Evolutionary conservation across 1,140 invertebrate species (phyloP).

Genomic region (Belonocnema kinseyi): DNA sequence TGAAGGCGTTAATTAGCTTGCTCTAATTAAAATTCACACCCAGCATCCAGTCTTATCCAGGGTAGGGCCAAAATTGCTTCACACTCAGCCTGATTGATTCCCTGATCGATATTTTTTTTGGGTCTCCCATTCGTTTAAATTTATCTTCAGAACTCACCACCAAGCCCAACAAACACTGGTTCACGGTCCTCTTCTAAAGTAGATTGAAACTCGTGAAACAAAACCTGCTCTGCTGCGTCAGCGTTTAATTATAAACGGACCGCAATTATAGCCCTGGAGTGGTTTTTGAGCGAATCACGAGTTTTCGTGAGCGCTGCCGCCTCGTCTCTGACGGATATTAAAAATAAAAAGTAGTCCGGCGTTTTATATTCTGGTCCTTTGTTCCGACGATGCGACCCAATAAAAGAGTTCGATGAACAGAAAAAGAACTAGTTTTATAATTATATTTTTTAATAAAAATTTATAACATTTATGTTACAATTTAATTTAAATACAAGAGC

Average conservation of each 20-base stretch:
- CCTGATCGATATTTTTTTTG: neutral
- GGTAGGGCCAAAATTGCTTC: neutral
- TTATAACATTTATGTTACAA: neutral
- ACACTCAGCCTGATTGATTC: neutral
- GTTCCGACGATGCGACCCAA: slow-evolving; percentile 2
- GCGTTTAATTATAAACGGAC: slow-evolving; percentile 17
- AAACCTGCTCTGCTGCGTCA: slow-evolving; percentile 10
- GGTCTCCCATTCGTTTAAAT: neutral
- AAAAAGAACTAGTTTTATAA: neutral
- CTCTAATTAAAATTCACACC: neutral
- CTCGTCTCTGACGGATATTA: neutral
- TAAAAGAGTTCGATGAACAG: neutral
- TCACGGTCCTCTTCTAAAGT: neutral
- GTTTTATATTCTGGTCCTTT: slow-evolving; percentile 39
- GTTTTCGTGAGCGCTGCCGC: slow-evolving; percentile 33
- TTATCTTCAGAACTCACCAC: neutral
- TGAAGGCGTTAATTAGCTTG: neutral
- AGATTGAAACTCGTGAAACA: slow-evolving; percentile 12
- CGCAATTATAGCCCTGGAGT: slow-evolving; percentile 36
- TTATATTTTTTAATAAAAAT: no score
- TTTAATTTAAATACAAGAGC: neutral
- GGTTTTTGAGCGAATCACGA: slow-evolving; percentile 30
- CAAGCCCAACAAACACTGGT: neutral
- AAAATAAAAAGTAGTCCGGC: slow-evolving; percentile 28
- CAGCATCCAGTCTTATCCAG: neutral